Percentiles rank a stretch among this genome's conserved stretches.
These are phyloP conservation scores for Tachysurus vachellii DNA, from an alignment of 2,113 vertebrate genomes.

Conservation along the genomic window DNA sequence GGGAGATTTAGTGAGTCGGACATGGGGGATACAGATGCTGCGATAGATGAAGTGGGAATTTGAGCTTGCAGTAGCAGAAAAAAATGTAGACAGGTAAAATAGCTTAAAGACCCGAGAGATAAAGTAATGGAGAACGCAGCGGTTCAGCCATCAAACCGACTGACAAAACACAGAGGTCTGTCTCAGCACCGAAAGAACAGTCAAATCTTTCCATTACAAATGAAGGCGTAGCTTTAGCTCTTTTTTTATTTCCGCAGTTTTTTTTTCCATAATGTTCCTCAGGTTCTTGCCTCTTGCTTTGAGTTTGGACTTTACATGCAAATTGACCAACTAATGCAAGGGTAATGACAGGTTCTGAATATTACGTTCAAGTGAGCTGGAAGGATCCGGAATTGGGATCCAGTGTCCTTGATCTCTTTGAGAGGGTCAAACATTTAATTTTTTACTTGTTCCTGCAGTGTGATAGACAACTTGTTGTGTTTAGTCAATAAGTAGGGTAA, in stretches of 20 bases:
- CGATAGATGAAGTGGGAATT: constrained; percentile 81
- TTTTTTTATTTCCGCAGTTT: not conserved
- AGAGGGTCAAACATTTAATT: not conserved
- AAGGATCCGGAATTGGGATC: not conserved
- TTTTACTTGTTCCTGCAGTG: no score
- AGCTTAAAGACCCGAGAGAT: constrained; percentile 69
- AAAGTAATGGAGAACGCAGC: constrained; percentile 68
- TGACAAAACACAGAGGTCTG: constrained; percentile 32
- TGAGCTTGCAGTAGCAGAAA: constrained; percentile 73
- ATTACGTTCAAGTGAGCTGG: not conserved
- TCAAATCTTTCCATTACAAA: not conserved
- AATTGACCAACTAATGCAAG: not conserved
- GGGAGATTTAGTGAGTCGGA: constrained; percentile 75
- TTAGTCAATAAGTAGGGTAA: not conserved
- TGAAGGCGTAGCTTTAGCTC: not conserved
- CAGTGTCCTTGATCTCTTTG: not conserved
- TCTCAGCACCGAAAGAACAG: constrained; percentile 7
- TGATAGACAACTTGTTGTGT: not conserved
- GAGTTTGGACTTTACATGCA: not conserved
- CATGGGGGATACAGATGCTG: constrained; percentile 69
- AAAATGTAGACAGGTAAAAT: constrained; percentile 65
- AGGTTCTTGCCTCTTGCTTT: not conserved
- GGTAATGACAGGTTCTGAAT: not conserved
- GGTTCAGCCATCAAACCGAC: constrained; percentile 40
- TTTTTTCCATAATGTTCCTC: not conserved